phyloP scores from a whole-genome alignment of 2,113 vertebrate species.

The Pelodiscus sinensis region DNA sequence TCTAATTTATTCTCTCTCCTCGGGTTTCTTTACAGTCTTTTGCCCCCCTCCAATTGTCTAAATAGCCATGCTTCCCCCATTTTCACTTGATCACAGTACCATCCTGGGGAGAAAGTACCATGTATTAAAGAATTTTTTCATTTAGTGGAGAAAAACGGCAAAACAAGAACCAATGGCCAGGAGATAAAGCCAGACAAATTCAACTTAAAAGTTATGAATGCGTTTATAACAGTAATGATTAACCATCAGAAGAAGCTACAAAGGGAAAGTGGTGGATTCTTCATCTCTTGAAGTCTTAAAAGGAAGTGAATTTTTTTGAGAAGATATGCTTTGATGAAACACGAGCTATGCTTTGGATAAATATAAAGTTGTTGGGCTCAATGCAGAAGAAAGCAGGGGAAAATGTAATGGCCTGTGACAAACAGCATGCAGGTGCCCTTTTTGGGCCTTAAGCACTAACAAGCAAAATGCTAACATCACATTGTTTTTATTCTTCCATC shows the following conservation, averaged over 20 bases:
- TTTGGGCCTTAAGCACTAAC: background rate
- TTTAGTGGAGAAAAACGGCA: background rate
- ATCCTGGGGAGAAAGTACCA: background rate
- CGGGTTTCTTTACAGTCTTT: background rate
- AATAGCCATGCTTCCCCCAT: background rate
- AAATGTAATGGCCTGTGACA: background rate
- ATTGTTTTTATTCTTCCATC: background rate
- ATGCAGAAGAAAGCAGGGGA: background rate
- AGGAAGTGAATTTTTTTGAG: background rate
- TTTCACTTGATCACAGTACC: background rate
- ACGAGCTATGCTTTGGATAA: background rate
- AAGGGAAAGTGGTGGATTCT: background rate
- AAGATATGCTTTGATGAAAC: background rate
- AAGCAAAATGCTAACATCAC: background rate
- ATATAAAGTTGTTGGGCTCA: background rate
- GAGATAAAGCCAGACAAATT: background rate
- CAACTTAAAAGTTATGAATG: background rate
- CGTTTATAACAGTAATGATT: background rate
- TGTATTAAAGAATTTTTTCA: background rate
- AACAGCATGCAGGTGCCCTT: rapidly evolving
- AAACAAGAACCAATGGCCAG: background rate
- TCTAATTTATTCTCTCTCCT: background rate
- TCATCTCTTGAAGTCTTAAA: background rate
- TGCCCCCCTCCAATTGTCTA: background rate
- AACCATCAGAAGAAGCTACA: background rate